These are phyloP conservation scores for Ernsta delagoae DNA, from an alignment of 2,888 invertebrate species.

Conservation along the genomic window DNA sequence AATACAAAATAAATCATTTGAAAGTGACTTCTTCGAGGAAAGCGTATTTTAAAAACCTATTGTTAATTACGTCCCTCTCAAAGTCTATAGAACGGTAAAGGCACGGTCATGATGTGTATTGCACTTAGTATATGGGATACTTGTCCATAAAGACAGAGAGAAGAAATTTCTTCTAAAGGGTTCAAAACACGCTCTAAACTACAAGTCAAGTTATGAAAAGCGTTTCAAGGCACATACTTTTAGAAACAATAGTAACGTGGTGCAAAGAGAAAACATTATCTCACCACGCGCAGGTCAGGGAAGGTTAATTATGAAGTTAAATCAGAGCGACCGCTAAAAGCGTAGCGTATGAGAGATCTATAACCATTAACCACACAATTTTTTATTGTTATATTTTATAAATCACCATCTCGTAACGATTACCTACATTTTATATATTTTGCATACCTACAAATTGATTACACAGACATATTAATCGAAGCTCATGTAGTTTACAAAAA, in stretches of 20 bases:
- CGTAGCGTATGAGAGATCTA: constrained; percentile 64
- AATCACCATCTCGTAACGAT: constrained; percentile 39
- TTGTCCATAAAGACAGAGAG: constrained; percentile 79
- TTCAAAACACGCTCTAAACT: constrained; percentile 82
- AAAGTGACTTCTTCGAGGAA: constrained; percentile 64
- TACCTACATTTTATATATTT: constrained; percentile 49
- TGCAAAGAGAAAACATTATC: constrained; percentile 61
- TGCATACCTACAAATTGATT: constrained; percentile 50
- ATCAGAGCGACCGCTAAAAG: constrained; percentile 76
- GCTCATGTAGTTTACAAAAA: constrained; percentile 71
- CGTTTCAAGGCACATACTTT: constrained; percentile 85
- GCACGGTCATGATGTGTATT: constrained; percentile 85
- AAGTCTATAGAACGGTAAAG: constrained; percentile 84
- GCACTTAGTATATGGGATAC: constrained; percentile 76
- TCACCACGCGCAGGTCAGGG: constrained; percentile 59
- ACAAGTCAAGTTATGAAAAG: constrained; percentile 81
- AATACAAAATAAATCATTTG: constrained; percentile 72
- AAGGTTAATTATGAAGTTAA: constrained; percentile 62
- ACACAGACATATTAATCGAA: constrained; percentile 69
- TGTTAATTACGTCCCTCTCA: constrained; percentile 84
- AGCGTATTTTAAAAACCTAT: constrained; percentile 78
- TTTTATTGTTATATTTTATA: constrained; percentile 39
- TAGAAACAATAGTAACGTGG: constrained; percentile 79
- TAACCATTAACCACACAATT: constrained; percentile 47
- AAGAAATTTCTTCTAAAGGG: constrained; percentile 80